Evolutionary conservation across 2,113 vertebrate genomes (phyloP), one percentile per base, ranked within the genome.

Genomic region (Muntiacus reevesi): DNA sequence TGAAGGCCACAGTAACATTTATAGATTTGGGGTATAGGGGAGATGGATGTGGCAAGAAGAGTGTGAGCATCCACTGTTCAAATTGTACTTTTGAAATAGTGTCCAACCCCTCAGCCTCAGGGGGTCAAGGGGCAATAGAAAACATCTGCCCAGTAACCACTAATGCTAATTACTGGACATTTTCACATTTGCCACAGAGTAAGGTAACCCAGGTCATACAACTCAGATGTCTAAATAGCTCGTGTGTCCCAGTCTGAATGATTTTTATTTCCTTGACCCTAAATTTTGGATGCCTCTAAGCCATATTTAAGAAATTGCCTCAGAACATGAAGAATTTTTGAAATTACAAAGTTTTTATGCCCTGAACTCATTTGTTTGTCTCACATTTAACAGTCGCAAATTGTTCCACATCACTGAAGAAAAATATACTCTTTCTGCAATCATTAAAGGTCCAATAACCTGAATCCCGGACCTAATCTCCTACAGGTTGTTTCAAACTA

Each of bases 131-230:
- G 28, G 30, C 54, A 12, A 15, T 6, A 7, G 82, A 21, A 21
- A 36, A n/a, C 27, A 15, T 7, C 9, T 13, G 28, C 25, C 59
- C 47, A 17, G 19, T 7, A 67, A 59, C 2, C n/a, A 14, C 16
- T 25, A 0, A 28, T 1, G 54, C 7, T 27, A 30, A 30, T 33
- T 12, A 5, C 23, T 7, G 14, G 13, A 3, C 2, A 12, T 33
- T 30, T 30, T 82, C 60, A 6, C 5, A 6, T 7, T 27, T 15
- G 15, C 54, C 36, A 6, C 36, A 27, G 59, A 74, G 14, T 11
- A 5, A 11, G 30, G 14, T 2, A 4, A 0, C 21, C 45, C 16
- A 11, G 25, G 15, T 4, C 19, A 3, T 10, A 7, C 43, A 52
- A n/a, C 15, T 25, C 9, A 71, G 94, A 76, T 2, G 12, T 33